A percentile compares a stretch with the other conserved stretches of the same genome.
phyloP scores from a whole-genome alignment of 1,140 invertebrate species.

The Bathynomus jamesi region DNA sequence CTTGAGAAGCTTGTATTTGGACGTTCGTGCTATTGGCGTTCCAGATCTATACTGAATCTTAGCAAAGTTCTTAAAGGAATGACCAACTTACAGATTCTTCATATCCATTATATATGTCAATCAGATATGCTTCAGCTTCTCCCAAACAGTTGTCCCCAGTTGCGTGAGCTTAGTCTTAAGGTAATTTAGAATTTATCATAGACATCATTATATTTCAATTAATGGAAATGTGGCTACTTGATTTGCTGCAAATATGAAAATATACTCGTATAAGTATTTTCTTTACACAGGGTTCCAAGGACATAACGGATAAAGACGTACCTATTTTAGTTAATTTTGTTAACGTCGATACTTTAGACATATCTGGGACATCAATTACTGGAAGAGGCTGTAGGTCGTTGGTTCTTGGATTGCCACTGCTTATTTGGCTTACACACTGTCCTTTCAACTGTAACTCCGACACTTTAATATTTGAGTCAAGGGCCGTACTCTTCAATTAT shows the following conservation, averaged over 20 bases:
- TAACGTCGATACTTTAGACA: constrained; percentile 14
- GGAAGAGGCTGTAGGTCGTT: constrained; percentile 31
- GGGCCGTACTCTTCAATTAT: constrained; percentile 21
- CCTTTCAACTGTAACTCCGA: constrained; percentile 35
- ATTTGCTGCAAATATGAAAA: not conserved
- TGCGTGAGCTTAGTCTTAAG: constrained; percentile 22
- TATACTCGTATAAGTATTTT: not conserved
- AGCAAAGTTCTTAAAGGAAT: constrained; percentile 13
- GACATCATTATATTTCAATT: not conserved
- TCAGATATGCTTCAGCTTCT: constrained; percentile 26
- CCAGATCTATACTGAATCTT: constrained; percentile 19
- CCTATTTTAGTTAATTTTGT: constrained; percentile 18
- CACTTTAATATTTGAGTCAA: constrained; percentile 28
- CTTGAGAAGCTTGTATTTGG: constrained; percentile 19
- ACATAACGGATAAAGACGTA: constrained; percentile 21
- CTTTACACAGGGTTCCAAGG: constrained; percentile 20
- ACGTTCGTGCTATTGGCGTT: constrained; percentile 25
- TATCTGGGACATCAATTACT: constrained; percentile 32
- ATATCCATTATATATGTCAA: constrained; percentile 30
- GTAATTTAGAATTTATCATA: not conserved
- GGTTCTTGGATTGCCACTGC: constrained; percentile 12
- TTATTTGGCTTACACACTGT: constrained; percentile 30
- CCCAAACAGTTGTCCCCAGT: constrained; percentile 17
- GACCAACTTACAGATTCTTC: constrained; percentile 14
- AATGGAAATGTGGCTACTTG: not conserved